These are phyloP conservation scores for Campaea margaritaria DNA, from an alignment of 2,888 invertebrate genomes.

Conservation along the genomic window DNA sequence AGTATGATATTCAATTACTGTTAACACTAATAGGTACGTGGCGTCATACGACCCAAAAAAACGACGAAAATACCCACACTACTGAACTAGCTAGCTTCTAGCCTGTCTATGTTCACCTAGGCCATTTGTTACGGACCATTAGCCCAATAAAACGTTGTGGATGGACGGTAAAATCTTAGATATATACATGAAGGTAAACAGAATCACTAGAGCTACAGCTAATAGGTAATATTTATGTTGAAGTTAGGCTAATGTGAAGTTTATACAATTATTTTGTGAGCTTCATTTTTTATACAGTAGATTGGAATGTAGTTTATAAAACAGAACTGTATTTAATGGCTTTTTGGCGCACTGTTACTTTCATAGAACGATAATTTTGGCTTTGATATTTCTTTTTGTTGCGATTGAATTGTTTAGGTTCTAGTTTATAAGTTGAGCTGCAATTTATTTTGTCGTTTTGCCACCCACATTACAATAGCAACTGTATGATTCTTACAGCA, in stretches of 20 bases:
- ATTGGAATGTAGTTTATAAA: background rate
- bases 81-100: conserved; percentile 12
- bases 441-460: no score
- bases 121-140: conserved; percentile 20
- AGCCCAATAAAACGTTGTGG: conserved; percentile 22
- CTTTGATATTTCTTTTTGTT: no score
- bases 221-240: background rate
- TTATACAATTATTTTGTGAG: conserved; percentile 3
- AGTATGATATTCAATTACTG: no score
- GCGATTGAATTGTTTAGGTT: no score
- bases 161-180: conserved; percentile 16
- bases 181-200: conserved; percentile 19
- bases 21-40: background rate
- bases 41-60: background rate
- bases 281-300: background rate
- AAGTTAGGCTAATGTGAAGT: background rate
- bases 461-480: no score
- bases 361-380: no score
- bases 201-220: background rate
- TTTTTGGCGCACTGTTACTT: no score
- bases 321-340: no score
- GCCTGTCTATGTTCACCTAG: conserved; percentile 22
- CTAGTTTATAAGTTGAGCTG: no score
- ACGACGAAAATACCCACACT: background rate
- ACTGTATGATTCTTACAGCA: no score